Evolutionary conservation across 2,113 vertebrate species (phyloP), one percentile per base, ranked within the genome.

Genomic region (Cacatua alba): DNA sequence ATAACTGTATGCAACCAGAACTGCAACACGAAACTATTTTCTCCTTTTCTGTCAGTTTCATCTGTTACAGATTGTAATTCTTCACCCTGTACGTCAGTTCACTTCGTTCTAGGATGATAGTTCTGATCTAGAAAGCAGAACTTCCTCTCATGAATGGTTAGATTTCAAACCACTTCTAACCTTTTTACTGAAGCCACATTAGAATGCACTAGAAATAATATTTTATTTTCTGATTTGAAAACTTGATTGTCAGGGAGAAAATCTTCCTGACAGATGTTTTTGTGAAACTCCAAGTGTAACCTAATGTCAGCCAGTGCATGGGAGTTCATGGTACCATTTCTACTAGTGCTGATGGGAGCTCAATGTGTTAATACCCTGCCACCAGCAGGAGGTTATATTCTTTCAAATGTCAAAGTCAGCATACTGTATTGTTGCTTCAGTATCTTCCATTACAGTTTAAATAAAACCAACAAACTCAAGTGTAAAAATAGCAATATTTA

Each of bases 401-500:
- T 86, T 62, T 62, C 60, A 62, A 90, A 84, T 75, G 90, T 91
- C 67, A 17, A 82, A 95, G 85, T 89, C 64, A 46, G 52, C 77
- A 43, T 53, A 76, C 51, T 88, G 81, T 86, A 44, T 69, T 89
- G 74, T 96, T 96, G 71, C 77, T 81, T 84, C 82, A 49, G 21
- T 92, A 93, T 91, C 67, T 94, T 93, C 86, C 63, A 52, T 88
- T 78, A 41, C 23, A 24, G 37, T 94, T 91, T 17, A 28, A 65
- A 70, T 92, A 80, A 43, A 3, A 1, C 23, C 43, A 64, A 75
- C 63, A 82, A 59, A 91, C 85, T 89, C 72, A 87, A 90, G 29
- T 95, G 95, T 96, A 94, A 91, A 94, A 94, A 86, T 39, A 96
- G 93, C 95, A 95, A 96, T 95, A 96, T 90, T 90, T 92, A 91